Percentiles rank a stretch among this genome's conserved stretches.
phyloP scores from a whole-genome alignment of 1,140 invertebrate genomes.

The Eciton burchellii region DNA sequence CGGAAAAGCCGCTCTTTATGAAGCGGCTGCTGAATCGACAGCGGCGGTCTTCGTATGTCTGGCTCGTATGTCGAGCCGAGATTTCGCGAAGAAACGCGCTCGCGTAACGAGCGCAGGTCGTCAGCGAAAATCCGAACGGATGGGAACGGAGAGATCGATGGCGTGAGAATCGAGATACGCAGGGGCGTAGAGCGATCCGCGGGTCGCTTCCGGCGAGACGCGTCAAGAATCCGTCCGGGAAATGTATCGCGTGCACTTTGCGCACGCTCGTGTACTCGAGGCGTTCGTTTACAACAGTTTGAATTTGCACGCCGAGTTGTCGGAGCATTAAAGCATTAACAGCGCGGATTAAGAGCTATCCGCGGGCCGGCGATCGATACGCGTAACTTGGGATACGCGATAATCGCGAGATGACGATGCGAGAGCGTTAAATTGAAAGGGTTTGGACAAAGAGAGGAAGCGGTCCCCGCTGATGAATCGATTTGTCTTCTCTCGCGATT shows the following conservation, averaged over 20 bases:
- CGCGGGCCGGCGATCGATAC: constrained; percentile 14
- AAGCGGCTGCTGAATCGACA: constrained; percentile 61
- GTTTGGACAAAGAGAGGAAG: not conserved
- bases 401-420: not conserved
- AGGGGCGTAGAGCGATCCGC: too few relatives aligned
- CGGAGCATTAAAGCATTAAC: constrained; percentile 40
- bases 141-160: constrained; percentile 28
- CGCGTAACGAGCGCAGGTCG: constrained; percentile 17
- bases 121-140: constrained; percentile 54
- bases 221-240: not conserved
- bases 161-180: too few relatives aligned
- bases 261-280: constrained; percentile 3
- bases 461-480: not conserved
- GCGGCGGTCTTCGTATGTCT: constrained; percentile 17
- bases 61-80: not conserved
- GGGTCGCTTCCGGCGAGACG: not conserved
- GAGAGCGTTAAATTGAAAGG: not conserved
- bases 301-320: constrained; percentile 40
- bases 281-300: constrained; percentile 39
- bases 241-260: not conserved
- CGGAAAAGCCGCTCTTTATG: constrained; percentile 62
- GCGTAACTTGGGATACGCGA: not conserved
- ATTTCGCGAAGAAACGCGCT: not conserved
- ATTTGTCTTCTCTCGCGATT: not conserved
- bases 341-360: constrained; percentile 35